These are phyloP conservation scores for Mercenaria mercenaria DNA, from an alignment of 1,140 invertebrate genomes.

Conservation along the genomic window DNA sequence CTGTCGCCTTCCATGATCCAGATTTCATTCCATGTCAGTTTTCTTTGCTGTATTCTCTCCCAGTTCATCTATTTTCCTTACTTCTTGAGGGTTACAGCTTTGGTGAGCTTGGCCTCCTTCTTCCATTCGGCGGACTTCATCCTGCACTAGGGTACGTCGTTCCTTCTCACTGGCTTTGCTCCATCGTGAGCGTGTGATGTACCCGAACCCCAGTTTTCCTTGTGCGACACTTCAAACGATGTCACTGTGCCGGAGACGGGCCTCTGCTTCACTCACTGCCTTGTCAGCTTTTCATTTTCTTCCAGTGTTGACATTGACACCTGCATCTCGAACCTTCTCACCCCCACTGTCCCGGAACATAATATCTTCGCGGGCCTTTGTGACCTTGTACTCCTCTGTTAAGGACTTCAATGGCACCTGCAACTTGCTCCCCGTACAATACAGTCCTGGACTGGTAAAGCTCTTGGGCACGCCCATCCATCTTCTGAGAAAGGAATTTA, in stretches of 20 bases:
- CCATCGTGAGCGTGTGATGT: not conserved
- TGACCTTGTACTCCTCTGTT: conserved; percentile 51
- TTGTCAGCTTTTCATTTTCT: conserved; percentile 26
- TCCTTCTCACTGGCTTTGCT: not conserved
- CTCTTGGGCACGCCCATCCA: conserved; percentile 52
- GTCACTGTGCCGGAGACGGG: conserved; percentile 1
- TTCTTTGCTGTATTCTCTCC: not conserved
- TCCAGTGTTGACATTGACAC: conserved; percentile 1
- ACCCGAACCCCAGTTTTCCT: not conserved
- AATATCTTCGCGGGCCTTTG: conserved; percentile 36
- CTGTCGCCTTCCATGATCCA: not conserved
- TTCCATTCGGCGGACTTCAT: not conserved
- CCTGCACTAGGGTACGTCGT: not conserved
- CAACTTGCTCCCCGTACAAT: conserved; percentile 9
- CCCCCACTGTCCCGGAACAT: conserved; percentile 26
- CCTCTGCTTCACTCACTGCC: conserved; percentile 24
- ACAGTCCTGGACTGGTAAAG: conserved; percentile 48
- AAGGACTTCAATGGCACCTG: conserved; percentile 27
- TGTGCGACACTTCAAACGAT: not conserved
- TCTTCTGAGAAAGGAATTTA: conserved; percentile 31
- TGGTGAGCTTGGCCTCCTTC: not conserved
- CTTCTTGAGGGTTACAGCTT: too few relatives aligned
- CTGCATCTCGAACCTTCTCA: conserved; percentile 51
- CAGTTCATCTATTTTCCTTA: not conserved
- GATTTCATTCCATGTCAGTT: conserved; percentile 7